Conservation (phyloP, 2,888 invertebrate genomes). For the Drosophila demipolita region DNA sequence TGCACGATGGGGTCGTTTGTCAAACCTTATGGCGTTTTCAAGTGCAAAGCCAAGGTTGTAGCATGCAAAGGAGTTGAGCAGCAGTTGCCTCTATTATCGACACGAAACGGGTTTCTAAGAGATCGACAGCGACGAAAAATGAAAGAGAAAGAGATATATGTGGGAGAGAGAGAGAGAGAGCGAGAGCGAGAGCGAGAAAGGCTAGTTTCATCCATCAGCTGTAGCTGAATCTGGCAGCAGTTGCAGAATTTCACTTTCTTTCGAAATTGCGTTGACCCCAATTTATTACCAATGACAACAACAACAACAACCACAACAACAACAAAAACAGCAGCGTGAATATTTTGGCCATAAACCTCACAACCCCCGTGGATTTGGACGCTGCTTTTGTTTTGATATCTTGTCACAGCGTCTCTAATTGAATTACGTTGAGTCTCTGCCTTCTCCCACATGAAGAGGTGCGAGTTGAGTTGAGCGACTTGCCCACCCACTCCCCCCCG, state of each 20-base stretch:
- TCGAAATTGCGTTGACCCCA: conserved; percentile 80
- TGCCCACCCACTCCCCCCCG: background rate
- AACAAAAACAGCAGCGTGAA: conserved; percentile 19
- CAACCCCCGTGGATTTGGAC: conserved; percentile 52
- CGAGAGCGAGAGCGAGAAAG: conserved; percentile 9
- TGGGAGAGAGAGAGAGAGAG: background rate
- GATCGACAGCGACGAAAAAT: conserved; percentile 2
- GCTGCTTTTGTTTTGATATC: conserved; percentile 48
- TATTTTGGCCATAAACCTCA: conserved; percentile 31
- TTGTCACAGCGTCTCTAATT: conserved; percentile 56
- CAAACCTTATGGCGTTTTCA: conserved; percentile 71
- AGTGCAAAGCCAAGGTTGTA: conserved; percentile 75
- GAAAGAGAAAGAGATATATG: too few species aligned
- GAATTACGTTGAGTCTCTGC: conserved; percentile 66
- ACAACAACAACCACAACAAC: conserved; percentile 32
- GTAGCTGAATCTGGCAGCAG: conserved; percentile 48
- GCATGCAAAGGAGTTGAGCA: conserved; percentile 50
- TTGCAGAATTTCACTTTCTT: conserved; percentile 82
- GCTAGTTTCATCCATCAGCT: conserved; percentile 58
- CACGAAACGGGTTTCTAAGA: conserved; percentile 65
- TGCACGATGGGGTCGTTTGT: conserved; percentile 57
- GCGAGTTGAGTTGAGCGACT: conserved; percentile 3
- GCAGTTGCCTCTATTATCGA: conserved; percentile 65
- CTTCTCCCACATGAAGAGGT: background rate
- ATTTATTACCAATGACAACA: conserved; percentile 60